Evolutionary conservation across 2,888 invertebrate species (phyloP), one percentile per base, ranked within the genome.

Genomic region (Athetis lepigone): DNA sequence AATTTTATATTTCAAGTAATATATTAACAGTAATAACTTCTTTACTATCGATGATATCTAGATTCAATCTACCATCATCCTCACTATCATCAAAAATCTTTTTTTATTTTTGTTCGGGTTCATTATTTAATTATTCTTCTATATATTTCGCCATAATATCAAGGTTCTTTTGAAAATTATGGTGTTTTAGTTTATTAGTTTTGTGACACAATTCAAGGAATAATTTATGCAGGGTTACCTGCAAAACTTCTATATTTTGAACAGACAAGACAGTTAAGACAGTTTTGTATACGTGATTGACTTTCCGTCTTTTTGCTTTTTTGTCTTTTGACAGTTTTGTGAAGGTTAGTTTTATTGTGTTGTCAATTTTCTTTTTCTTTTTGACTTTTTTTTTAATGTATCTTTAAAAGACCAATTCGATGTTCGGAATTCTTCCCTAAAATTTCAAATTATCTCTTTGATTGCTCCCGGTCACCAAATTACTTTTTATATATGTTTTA

Each of bases 181-280:
- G 52, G 47, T 33, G 16, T 61, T 54, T 70, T 70, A n/a, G n/a
- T n/a, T 27, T 29, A 52, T 33, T 29, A 75, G 79, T 84, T 87
- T 83, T 81, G 77, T 81, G 77, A 79, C 77, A 82, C 80, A 79
- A 67, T 70, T 70, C 84, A 87, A 90, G 85, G 88, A 81, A 36
- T 83, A 79, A 80, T 80, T 83, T 82, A 84, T 85, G 79, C 80
- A 80, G 80, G 81, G 73, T 80, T 85, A 71, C 73, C 80, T 83
- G 81, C 79, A 81, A 83, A 63, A 80, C 65, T 78, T 68, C 56
- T 60, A 61, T 37, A 61, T 65, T 77, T 61, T 67, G 39, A 75
- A 68, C 79, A 78, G 64, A 78, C 57, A 74, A 78, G n/a, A n/a
- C n/a, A n/a, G n/a, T n/a, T n/a, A n/a, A 78, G 69, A 77, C 62